phyloP scores from a whole-genome alignment of 2,797 vertebrate genomes.

The Hipposideros larvatus region DNA sequence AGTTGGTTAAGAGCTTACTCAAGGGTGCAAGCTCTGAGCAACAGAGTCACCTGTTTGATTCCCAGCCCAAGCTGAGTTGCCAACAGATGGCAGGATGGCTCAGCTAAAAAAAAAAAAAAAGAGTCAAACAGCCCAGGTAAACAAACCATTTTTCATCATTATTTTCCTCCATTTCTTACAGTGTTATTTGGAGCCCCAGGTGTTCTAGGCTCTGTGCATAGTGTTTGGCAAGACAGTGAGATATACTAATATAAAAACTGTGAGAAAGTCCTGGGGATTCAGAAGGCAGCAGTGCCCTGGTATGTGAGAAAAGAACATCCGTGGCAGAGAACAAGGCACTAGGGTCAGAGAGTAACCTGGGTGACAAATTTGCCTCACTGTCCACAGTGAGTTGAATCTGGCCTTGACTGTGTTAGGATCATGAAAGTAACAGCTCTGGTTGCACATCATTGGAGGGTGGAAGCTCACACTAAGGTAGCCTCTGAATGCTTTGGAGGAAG shows the following conservation, averaged over 20 bases:
- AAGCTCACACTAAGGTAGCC: rapidly evolving
- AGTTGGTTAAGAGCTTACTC: too few species aligned
- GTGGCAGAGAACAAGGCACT: not conserved
- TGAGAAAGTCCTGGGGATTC: not conserved
- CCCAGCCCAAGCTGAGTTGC: too few species aligned
- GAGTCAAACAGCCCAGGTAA: not conserved
- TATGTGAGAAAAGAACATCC: not conserved
- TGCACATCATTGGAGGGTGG: not conserved
- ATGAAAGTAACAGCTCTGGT: not conserved
- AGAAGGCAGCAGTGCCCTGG: not conserved
- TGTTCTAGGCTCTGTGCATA: rapidly evolving
- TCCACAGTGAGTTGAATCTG: not conserved
- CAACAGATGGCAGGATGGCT: too few species aligned
- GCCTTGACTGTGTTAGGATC: not conserved
- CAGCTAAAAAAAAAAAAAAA: too few species aligned
- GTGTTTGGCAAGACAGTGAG: not conserved
- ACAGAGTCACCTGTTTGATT: too few species aligned
- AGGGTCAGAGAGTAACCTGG: not conserved
- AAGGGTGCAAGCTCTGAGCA: too few species aligned
- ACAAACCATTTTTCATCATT: not conserved
- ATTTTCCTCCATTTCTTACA: not conserved
- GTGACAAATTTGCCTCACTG: not conserved
- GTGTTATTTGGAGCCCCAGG: not conserved
- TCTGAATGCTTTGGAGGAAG: not conserved
- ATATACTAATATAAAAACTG: not conserved